A percentile compares a stretch with the other conserved stretches of the same genome.
phyloP scores from a whole-genome alignment of 2,888 invertebrate genomes.

The Drosophila melanosoma region DNA sequence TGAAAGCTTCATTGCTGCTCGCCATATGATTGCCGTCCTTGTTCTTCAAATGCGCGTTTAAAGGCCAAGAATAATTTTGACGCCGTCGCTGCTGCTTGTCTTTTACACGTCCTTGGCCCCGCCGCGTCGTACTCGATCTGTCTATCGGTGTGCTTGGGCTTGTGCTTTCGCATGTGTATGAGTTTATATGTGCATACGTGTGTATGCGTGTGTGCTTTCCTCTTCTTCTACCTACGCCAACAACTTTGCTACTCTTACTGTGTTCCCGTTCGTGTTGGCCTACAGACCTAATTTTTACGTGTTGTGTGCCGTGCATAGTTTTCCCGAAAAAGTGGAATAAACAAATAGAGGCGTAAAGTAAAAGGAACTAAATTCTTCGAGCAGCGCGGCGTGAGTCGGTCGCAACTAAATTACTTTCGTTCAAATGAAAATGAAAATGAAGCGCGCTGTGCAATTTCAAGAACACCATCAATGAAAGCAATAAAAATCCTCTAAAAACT shows the following conservation, averaged over 20 bases:
- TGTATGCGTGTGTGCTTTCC: slow-evolving; percentile 62
- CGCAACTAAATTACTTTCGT: slow-evolving; percentile 36
- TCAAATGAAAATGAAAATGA: slow-evolving; percentile 22
- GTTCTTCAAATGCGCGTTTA: slow-evolving; percentile 84
- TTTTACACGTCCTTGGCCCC: slow-evolving; percentile 64
- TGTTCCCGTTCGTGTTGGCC: slow-evolving; percentile 81
- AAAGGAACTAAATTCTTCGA: slow-evolving; percentile 43
- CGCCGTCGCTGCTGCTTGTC: slow-evolving; percentile 47
- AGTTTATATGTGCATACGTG: slow-evolving; percentile 10
- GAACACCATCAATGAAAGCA: slow-evolving; percentile 30
- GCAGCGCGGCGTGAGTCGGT: slow-evolving; percentile 23
- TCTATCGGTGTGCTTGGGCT: slow-evolving; percentile 18
- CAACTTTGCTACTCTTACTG: slow-evolving; percentile 77
- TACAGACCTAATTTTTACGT: slow-evolving; percentile 79
- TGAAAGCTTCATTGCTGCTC: slow-evolving; percentile 56
- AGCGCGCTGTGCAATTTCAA: slow-evolving; percentile 36
- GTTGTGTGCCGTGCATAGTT: slow-evolving; percentile 71
- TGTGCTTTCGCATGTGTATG: slow-evolving; percentile 18
- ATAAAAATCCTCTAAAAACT: slow-evolving; percentile 27
- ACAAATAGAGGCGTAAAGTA: slow-evolving; percentile 54
- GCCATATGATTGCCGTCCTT: slow-evolving; percentile 83
- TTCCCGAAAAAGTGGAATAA: slow-evolving; percentile 73
- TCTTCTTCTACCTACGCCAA: slow-evolving; percentile 80
- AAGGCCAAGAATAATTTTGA: slow-evolving; percentile 83
- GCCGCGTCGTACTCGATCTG: slow-evolving; percentile 46